Evolutionary conservation across 2,888 invertebrate genomes (phyloP), one percentile per base, ranked within the genome.

Genomic region (Nomada ferruginata): DNA sequence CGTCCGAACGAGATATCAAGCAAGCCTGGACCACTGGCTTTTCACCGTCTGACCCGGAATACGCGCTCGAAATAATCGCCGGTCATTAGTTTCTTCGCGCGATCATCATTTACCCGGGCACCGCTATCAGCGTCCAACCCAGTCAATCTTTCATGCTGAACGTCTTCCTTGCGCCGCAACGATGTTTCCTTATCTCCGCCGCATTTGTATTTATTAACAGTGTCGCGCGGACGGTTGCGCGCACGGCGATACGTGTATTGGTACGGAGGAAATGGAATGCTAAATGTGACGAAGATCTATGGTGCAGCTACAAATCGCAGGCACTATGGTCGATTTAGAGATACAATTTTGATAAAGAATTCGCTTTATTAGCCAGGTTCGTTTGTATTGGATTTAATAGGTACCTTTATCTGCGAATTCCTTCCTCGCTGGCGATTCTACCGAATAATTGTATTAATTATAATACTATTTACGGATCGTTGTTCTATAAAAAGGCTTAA

Each of bases 1-100:
- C 26, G 23, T 9, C 50, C 60, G 20, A 18, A 15, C 15, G 59
- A 29, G 29, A 60, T 29, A 60, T 60, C 29, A 42, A 36, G 26
- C 29, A 9, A 13, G 15, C 50, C 9, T 18, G 13, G 44, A 44
- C 23, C 63, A 11, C n/a, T 42, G 50, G 36, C 36, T 64, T 79
- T 77, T 70, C 79, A 29, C 29, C n/a, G 36, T 61, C 60, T 53
- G 80, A 80, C 78, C 74, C 69, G 74, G 65, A 81, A 79, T 75
- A 61, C 18, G 55, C 18, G 70, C 23, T 50, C 42, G 61, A 75
- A 82, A 75, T 82, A 82, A 79, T 82, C 74, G 63, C 42, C 53
- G 69, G 53, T 65, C 70, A 75, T 79, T 75, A 82, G 79, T 75
- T 66, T 61, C 65, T 57, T 52, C 70, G 44, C 69, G 65, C 65